A percentile compares a stretch with the other conserved stretches of the same genome.
These are phyloP conservation scores for Anagrus nilaparvatae DNA, from an alignment of 1,140 invertebrate species.

Conservation along the genomic window DNA sequence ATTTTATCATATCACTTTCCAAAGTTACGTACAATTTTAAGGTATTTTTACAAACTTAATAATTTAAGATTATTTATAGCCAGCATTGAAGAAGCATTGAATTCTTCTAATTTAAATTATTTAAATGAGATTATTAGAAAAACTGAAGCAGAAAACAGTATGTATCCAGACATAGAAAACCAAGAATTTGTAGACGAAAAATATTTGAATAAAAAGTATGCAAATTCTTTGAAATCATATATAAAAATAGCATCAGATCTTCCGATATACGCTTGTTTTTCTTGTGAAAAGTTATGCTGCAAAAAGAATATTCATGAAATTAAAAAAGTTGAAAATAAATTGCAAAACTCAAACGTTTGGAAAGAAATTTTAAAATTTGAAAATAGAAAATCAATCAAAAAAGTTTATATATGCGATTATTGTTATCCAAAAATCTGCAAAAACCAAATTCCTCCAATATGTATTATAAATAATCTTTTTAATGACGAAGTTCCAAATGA, in stretches of 20 bases:
- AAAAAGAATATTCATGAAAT: too few relatives aligned
- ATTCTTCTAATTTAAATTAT: not conserved
- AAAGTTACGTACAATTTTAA: not conserved
- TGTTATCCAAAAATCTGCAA: too few relatives aligned
- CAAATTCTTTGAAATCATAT: too few relatives aligned
- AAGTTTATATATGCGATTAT: too few relatives aligned
- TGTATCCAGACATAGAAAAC: slow-evolving; percentile 5
- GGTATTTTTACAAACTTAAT: not conserved
- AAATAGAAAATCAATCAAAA: too few relatives aligned
- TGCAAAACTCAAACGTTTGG: too few relatives aligned
- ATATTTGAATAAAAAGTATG: too few relatives aligned
- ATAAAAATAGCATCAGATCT: too few relatives aligned
- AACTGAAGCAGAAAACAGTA: slow-evolving; percentile 14
- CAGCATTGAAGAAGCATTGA: not conserved
- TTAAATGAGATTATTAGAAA: slow-evolving; percentile 11
- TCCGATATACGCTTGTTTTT: too few relatives aligned
- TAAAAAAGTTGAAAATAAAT: too few relatives aligned
- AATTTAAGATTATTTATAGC: not conserved
- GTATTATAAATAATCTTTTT: slow-evolving; percentile 17
- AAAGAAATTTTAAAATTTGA: too few relatives aligned
- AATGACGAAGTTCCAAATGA: slow-evolving; percentile 8
- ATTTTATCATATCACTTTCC: not conserved
- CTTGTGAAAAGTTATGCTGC: too few relatives aligned
- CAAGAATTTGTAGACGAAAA: slow-evolving; percentile 14
- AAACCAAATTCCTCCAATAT: slow-evolving; percentile 15